Conservation (phyloP, 2,113 vertebrate genomes). For the Bubo scandiacus region DNA sequence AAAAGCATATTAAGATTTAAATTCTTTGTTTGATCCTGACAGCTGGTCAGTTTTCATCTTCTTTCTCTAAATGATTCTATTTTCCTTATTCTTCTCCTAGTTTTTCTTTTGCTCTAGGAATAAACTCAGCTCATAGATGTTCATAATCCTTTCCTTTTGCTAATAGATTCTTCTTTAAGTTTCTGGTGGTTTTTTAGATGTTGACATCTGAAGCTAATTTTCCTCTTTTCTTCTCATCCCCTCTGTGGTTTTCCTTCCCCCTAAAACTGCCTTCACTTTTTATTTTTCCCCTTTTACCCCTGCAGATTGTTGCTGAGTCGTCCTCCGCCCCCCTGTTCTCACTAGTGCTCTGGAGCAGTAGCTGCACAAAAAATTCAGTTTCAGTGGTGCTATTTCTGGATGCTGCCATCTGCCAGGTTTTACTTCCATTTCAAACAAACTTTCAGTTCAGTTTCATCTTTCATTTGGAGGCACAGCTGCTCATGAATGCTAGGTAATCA, state of each 20-base stretch:
- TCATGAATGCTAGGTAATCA: slow-evolving; percentile 32
- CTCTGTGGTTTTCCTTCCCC: background rate
- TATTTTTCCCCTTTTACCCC: background rate
- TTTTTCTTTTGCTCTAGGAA: background rate
- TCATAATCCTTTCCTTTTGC: background rate
- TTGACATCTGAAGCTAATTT: background rate
- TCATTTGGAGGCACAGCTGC: slow-evolving; percentile 49
- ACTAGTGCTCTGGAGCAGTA: background rate
- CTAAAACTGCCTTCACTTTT: background rate
- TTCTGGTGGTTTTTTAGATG: background rate
- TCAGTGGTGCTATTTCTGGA: slow-evolving; percentile 37
- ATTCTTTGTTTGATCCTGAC: background rate
- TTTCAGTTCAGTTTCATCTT: slow-evolving; percentile 30
- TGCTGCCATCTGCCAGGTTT: slow-evolving; percentile 37
- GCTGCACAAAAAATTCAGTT: background rate
- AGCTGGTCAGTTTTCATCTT: background rate
- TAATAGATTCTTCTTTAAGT: background rate
- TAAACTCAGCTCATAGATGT: background rate
- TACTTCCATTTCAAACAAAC: slow-evolving; percentile 48
- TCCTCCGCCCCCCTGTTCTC: background rate
- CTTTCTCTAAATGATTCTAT: background rate
- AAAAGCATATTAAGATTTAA: background rate
- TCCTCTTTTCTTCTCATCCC: background rate
- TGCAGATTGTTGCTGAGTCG: background rate
- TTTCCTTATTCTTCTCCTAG: background rate